phyloP scores from a whole-genome alignment of 2,888 invertebrate species.

The Oeneis ivallda region DNA sequence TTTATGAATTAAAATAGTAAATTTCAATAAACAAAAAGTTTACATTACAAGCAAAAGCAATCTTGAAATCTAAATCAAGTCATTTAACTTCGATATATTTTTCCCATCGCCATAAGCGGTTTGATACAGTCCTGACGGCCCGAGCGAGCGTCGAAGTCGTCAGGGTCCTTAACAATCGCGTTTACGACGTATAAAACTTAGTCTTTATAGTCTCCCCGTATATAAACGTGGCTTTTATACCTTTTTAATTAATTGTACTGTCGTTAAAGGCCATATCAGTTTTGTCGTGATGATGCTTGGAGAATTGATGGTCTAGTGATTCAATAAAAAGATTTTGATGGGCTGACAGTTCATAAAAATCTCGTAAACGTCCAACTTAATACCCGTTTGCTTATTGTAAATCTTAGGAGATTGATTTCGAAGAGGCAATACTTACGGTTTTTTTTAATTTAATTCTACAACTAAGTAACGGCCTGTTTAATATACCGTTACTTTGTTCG shows the following conservation, averaged over 20 bases:
- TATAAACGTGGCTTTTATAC: constrained; percentile 81
- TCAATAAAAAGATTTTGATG: constrained; percentile 73
- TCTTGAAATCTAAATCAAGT: neutral
- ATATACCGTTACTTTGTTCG: constrained; percentile 1
- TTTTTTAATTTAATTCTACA: no score
- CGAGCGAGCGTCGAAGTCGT: constrained; percentile 60
- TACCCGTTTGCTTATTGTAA: constrained; percentile 33
- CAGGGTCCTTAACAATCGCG: constrained; percentile 77
- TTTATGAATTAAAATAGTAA: no score
- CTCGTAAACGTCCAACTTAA: constrained; percentile 32
- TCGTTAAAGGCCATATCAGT: constrained; percentile 78
- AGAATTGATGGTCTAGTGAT: constrained; percentile 74
- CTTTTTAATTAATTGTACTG: constrained; percentile 80
- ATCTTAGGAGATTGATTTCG: constrained; percentile 21
- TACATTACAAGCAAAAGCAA: neutral
- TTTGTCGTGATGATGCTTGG: constrained; percentile 71
- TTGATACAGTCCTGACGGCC: constrained; percentile 41
- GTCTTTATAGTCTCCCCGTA: constrained; percentile 78
- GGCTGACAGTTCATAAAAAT: constrained; percentile 67
- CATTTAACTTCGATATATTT: neutral
- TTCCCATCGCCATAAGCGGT: constrained; percentile 49
- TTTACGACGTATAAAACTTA: constrained; percentile 82
- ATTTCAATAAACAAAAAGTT: neutral
- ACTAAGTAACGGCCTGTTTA: neutral
- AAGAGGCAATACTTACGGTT: neutral